phyloP scores from a whole-genome alignment of 2,797 vertebrate genomes.

The Leucoraja ocellata region DNA sequence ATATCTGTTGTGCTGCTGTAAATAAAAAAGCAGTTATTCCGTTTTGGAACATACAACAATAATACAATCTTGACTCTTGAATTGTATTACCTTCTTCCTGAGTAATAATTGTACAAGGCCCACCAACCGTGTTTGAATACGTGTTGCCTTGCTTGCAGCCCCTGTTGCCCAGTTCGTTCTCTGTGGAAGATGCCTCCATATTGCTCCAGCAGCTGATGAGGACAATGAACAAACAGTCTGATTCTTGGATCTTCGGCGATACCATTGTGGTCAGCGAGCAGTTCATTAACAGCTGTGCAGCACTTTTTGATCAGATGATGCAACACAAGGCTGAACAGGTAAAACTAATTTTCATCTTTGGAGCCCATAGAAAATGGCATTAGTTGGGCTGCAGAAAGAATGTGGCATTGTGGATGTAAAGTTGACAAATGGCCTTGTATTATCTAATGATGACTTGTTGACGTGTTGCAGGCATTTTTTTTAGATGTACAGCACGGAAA shows the following conservation, averaged over 20 bases:
- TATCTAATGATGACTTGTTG: background rate
- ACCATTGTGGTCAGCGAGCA: conserved; percentile 84
- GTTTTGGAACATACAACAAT: too few species aligned
- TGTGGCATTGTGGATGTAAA: background rate
- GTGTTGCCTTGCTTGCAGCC: conserved; percentile 56
- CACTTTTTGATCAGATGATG: conserved; percentile 76
- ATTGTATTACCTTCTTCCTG: background rate
- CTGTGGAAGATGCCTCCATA: conserved; percentile 74
- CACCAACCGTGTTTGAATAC: background rate
- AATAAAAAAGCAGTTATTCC: too few species aligned
- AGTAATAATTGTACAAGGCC: background rate
- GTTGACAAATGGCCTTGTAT: background rate
- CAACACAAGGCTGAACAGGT: conserved; percentile 89
- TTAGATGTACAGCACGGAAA: too few species aligned
- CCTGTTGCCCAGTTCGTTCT: conserved; percentile 81
- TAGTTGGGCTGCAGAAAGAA: background rate
- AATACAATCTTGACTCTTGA: too few species aligned
- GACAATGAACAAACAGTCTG: conserved; percentile 64
- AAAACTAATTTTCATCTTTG: conserved; percentile 38
- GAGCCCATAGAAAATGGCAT: background rate
- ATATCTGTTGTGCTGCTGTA: too few species aligned
- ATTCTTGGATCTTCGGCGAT: conserved; percentile 66
- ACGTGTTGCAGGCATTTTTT: background rate
- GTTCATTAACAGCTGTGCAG: conserved; percentile 73
- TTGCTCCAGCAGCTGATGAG: conserved; percentile 83